phyloP scores from a whole-genome alignment of 2,888 invertebrate species.

The Andrena haemorrhoa region DNA sequence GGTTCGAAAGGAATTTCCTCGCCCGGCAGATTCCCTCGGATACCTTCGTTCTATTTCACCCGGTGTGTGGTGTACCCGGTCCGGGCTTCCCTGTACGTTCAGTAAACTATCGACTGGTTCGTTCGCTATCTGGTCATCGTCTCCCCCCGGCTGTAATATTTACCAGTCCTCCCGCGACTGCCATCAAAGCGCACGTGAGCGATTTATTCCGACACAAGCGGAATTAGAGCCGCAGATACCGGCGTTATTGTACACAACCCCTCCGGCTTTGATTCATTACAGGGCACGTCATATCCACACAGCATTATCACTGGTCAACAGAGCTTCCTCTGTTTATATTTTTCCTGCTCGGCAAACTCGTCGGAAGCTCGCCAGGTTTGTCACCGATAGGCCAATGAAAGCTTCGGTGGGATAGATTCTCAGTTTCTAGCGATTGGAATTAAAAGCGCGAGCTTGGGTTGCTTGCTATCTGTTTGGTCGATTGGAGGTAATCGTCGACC shows the following conservation, averaged over 20 bases:
- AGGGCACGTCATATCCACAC: conserved; percentile 2
- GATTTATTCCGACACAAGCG: conserved; percentile 14
- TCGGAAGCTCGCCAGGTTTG: not conserved
- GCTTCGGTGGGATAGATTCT: not conserved
- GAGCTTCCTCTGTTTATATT: not conserved
- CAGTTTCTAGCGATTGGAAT: too few relatives aligned
- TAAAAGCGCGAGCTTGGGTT: too few relatives aligned
- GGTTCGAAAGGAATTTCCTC: not conserved
- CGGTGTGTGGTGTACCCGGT: not conserved
- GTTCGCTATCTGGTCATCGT: not conserved
- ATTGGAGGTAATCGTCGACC: too few relatives aligned
- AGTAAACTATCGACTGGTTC: conserved; percentile 45
- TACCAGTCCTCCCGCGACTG: not conserved
- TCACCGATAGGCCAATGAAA: not conserved
- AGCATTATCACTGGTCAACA: conserved; percentile 4
- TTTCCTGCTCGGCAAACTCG: not conserved
- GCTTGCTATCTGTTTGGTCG: too few relatives aligned
- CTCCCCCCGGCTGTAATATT: not conserved
- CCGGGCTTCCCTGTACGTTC: not conserved
- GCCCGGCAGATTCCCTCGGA: not conserved
- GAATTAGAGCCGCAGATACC: conserved; percentile 1
- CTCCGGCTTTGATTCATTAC: conserved; percentile 10
- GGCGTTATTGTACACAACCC: conserved; percentile 4
- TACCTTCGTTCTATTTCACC: not conserved
- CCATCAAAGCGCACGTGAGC: conserved; percentile 2